Base-by-base conservation (phyloP, 2,888 invertebrate genomes). In the Apoderus coryli region DNA sequence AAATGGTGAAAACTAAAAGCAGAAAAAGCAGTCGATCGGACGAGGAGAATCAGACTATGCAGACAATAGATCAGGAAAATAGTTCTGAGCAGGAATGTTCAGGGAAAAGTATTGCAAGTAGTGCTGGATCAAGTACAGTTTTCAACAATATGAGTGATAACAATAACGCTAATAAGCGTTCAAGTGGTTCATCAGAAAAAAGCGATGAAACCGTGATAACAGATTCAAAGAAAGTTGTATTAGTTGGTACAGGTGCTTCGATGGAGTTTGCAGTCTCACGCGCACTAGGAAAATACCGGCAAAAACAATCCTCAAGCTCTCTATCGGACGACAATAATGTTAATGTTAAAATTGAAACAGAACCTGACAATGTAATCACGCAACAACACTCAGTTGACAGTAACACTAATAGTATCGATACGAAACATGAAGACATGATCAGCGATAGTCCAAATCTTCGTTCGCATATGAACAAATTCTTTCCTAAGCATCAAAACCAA, bases 251-350 rank as follows among this genome's bases (percentile, higher is more conserved):
- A n/a, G 72, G 74, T 11, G 69, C 77, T 10, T 76, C 78, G 6
- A 78, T 82, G 69, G 84, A 84, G 51, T 84, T 84, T 55, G 81
- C 82, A 0, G 84, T 82, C 1, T 82, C 82, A 0, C 60, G 82
- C 48, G 82, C 82, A 1, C 58, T 84, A 13, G 82, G 81, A 13
- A 81, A 80, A 57, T 84, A 81, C 50, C 63, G 82, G 25, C 67
- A 79, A 41, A 67, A 79, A 41, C 64, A 76, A 37, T 76, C 78
- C 44, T 73, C 73, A 19, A 77, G 78, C 45, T 79, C 78, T 38
- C 74, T 65, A 10, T 33, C 34, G 4, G 37, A 33, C 19, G 47
- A 44, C 4, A 41, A 40, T 23, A 48, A 48, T 22, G 43, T 47
- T 11, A 44, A 44, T 9, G 36, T 48, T n/a, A 41, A 42, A 16